These are phyloP conservation scores for Cariama cristata DNA, from an alignment of 2,113 vertebrate species.

Conservation along the genomic window DNA sequence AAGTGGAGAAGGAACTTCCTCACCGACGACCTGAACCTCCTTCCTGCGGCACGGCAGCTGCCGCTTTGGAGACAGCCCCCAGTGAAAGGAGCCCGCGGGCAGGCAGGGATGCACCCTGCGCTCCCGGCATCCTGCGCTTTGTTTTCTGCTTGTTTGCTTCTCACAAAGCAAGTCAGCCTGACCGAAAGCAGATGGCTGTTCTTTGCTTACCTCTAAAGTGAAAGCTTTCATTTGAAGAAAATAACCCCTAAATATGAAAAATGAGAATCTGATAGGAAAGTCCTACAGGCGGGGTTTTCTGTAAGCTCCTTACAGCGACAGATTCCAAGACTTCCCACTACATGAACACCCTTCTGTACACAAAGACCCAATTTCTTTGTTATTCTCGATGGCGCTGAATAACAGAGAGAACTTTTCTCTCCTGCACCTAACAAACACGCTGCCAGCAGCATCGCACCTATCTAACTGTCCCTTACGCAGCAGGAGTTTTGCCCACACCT, in stretches of 20 bases:
- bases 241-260: not conserved
- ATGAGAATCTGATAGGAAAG: not conserved
- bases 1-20: not conserved
- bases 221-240: not conserved
- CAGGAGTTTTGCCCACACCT: not conserved
- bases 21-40: rapidly evolving
- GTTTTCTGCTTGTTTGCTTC: not conserved
- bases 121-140: not conserved
- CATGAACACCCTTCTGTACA: not conserved
- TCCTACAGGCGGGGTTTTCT: not conserved
- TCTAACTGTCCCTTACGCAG: rapidly evolving
- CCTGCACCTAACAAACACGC: not conserved
- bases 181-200: not conserved
- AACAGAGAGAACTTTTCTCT: not conserved
- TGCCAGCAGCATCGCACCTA: not conserved
- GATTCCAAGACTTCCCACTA: not conserved
- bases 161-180: not conserved
- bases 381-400: not conserved
- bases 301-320: not conserved
- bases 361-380: not conserved
- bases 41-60: rapidly evolving
- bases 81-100: rapidly evolving
- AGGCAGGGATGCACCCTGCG: not conserved
- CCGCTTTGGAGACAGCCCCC: not conserved
- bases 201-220: not conserved